Base-by-base conservation (phyloP, 2,113 vertebrate species). In the Limanda limanda region DNA sequence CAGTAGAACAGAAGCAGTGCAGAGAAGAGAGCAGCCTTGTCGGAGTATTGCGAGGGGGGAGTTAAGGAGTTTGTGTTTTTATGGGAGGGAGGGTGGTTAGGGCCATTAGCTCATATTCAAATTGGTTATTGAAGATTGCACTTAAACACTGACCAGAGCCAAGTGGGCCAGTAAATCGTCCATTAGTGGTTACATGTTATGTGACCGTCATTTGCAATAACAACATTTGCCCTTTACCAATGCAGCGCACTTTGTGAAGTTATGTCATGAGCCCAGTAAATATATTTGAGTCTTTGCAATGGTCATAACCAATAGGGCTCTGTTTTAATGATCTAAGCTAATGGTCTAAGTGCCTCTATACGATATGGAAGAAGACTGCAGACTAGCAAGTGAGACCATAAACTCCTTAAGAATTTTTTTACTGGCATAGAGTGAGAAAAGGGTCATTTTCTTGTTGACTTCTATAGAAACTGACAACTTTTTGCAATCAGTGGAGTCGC, bases 121-220 rank as follows among this genome's bases (percentile, higher is more conserved):
- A 74, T 8, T 66, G 31, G 40, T 52, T 69, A 71, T 52, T 62
- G 47, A 71, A 52, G 31, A 79, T 57, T 48, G 61, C 57, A 78
- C 69, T 73, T 37, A 69, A 82, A 71, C 18, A 68, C 54, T 61
- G 62, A 70, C 48, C 70, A 51, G 6, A 66, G 1, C 24, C 55
- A 63, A 72, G 75, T 20, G 48, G 60, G 42, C 51, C 31, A 48
- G 23, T 86, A 68, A 64, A 78, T 45, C 40, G 78, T 80, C 68
- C 85, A 90, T 84, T 90, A 90, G 75, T 56, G 73, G 71, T 78
- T 63, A 62, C 24, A 77, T 57, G 45, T 59, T 74, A 37, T 31
- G 62, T 60, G 57, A 27, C 68, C 62, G 54, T 79, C 20, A 68
- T 74, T 76, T 8, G 4, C 14, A 76, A 23, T 64, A 24, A 79